Percentiles rank a stretch among this genome's conserved stretches.
These are phyloP conservation scores for Echinarachnius parma DNA, from an alignment of 53 echinoderm and acorn worm species.

Conservation along the genomic window DNA sequence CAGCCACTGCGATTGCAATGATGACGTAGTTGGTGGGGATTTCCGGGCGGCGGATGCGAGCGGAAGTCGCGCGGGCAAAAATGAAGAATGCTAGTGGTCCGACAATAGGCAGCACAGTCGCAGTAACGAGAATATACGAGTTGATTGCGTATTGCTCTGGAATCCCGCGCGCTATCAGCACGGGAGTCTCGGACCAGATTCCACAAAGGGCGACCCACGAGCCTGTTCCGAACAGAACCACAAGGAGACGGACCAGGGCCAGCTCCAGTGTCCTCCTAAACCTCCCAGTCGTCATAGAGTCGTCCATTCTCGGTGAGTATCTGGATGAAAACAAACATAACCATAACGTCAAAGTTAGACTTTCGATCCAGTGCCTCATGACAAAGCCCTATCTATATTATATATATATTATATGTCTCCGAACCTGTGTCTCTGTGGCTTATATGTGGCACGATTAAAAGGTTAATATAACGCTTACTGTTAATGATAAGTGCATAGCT, in stretches of 20 bases:
- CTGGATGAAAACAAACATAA: too few relatives aligned
- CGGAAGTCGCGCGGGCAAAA: conserved; percentile 29
- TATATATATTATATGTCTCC: too few relatives aligned
- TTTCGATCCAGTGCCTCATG: too few relatives aligned
- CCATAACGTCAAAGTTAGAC: too few relatives aligned
- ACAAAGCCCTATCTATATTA: too few relatives aligned
- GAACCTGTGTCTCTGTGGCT: too few relatives aligned
- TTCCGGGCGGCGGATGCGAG: conserved; percentile 59
- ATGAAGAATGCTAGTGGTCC: conserved; percentile 72
- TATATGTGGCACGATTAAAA: too few relatives aligned
- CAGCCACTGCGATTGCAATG: conserved; percentile 43
- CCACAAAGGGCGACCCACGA: conserved; percentile 61
- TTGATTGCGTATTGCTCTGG: conserved; percentile 78
- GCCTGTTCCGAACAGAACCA: conserved; percentile 51
- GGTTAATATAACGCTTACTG: too few relatives aligned
- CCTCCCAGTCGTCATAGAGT: too few relatives aligned
- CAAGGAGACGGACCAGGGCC: conserved; percentile 34
- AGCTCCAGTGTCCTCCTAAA: too few relatives aligned
- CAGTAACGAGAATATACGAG: conserved; percentile 58
- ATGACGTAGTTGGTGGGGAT: conserved; percentile 67
- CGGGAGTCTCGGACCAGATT: conserved; percentile 70
- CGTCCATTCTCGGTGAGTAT: too few relatives aligned
- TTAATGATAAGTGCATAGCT: too few relatives aligned
- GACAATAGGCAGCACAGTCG: conserved; percentile 71
- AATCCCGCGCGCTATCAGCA: conserved; percentile 66